phyloP scores from a whole-genome alignment of 2,797 vertebrate species.

The Prionace glauca region DNA sequence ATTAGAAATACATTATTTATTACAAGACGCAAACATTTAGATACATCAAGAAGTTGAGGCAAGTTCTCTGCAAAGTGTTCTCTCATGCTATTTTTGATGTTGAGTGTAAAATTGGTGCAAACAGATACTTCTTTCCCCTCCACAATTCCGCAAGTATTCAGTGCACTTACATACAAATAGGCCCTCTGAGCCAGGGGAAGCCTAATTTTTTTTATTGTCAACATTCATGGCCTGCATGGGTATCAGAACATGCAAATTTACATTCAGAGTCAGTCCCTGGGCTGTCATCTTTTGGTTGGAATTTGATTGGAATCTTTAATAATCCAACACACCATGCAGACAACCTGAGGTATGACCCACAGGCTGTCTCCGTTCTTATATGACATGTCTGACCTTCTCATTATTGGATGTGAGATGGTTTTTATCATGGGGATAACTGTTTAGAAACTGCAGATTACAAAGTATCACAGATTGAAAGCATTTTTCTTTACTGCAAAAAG shows the following conservation, averaged over 20 bases:
- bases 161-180: not conserved
- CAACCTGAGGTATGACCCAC: not conserved
- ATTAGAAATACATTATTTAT: not conserved
- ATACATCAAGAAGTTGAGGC: not conserved
- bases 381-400: not conserved
- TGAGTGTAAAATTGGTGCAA: not conserved
- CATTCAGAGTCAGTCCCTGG: not conserved
- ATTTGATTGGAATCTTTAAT: not conserved
- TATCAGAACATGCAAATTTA: not conserved
- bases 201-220: not conserved
- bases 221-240: not conserved
- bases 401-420: not conserved
- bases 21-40: not conserved
- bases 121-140: not conserved
- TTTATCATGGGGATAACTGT: not conserved
- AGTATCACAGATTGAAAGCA: not conserved
- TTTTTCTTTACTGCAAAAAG: not conserved
- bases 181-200: not conserved
- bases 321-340: not conserved
- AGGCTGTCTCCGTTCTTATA: not conserved
- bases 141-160: not conserved
- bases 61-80: not conserved
- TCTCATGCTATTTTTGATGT: not conserved
- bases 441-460: not conserved
- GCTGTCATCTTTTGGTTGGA: not conserved